Percentiles rank a stretch among this genome's conserved stretches.
These are phyloP conservation scores for Cordylochernes scorpioides DNA, from an alignment of 2,888 invertebrate species.

Conservation along the genomic window DNA sequence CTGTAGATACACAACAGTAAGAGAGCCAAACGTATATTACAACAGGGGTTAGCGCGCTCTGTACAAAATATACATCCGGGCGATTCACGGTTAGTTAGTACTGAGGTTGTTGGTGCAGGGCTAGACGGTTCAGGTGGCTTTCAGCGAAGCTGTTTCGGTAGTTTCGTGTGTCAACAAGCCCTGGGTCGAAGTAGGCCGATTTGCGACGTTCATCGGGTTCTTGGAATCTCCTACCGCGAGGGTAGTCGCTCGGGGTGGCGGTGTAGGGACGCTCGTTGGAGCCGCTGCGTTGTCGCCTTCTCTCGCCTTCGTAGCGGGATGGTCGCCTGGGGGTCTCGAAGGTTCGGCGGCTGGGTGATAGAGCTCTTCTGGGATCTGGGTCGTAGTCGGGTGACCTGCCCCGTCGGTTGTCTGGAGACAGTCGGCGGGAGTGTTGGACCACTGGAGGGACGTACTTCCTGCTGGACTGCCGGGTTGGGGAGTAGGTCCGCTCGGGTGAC, in stretches of 20 bases:
- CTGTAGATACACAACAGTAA: too few species aligned
- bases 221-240: constrained; percentile 8
- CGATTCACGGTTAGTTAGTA: too few species aligned
- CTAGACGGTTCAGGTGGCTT: constrained; percentile 8
- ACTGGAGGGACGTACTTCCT: too few species aligned
- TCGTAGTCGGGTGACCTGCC: constrained; percentile 3
- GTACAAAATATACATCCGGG: too few species aligned
- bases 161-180: too few species aligned
- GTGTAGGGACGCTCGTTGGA: constrained; percentile 7
- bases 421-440: too few species aligned
- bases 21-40: too few species aligned
- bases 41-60: too few species aligned
- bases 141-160: constrained; percentile 13
- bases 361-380: constrained; percentile 7
- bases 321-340: constrained; percentile 5
- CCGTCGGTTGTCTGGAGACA: too few species aligned
- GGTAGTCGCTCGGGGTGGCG: constrained; percentile 3
- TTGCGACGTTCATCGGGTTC: constrained; percentile 10
- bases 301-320: constrained; percentile 4
- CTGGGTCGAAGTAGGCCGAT: constrained; percentile 10
- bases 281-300: constrained; percentile 6
- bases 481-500: too few species aligned
- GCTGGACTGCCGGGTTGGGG: too few species aligned
- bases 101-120: too few species aligned
- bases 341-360: constrained; percentile 5